These are phyloP conservation scores for Sturnus vulgaris DNA, from an alignment of 2,113 vertebrate species.

Conservation along the genomic window DNA sequence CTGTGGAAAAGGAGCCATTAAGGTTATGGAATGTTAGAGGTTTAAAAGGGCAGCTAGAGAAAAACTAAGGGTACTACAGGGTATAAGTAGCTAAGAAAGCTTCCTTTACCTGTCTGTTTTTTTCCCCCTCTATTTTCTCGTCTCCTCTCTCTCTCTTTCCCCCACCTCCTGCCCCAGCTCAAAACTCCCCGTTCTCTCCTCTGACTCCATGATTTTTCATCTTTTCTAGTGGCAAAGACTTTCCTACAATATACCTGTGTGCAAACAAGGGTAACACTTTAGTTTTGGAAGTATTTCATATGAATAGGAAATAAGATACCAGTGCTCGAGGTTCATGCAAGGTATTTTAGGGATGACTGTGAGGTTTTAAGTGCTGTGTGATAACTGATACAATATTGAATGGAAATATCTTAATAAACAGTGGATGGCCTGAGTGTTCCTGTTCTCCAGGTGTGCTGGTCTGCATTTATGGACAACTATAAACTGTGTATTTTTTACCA, in stretches of 20 bases:
- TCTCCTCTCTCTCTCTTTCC: background rate
- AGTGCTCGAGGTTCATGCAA: background rate
- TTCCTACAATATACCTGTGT: background rate
- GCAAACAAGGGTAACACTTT: background rate
- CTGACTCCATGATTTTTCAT: background rate
- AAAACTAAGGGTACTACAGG: background rate
- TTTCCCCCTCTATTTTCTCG: fast-evolving
- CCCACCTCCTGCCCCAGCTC: background rate
- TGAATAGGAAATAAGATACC: background rate
- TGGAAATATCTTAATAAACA: background rate
- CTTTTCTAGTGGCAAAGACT: background rate
- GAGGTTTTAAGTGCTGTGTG: background rate
- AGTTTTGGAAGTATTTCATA: background rate
- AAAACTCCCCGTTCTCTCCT: background rate
- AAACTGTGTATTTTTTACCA: background rate
- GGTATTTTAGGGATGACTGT: background rate
- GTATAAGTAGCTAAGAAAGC: background rate
- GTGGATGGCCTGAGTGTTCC: background rate
- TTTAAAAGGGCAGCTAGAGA: background rate
- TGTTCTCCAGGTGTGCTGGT: background rate
- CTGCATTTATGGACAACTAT: background rate
- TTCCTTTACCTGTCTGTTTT: background rate
- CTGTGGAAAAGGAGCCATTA: background rate
- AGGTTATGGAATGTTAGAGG: background rate
- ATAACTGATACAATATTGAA: background rate